Evolutionary conservation across 2,888 invertebrate genomes (phyloP).

Genomic region (Idaea aversata): DNA sequence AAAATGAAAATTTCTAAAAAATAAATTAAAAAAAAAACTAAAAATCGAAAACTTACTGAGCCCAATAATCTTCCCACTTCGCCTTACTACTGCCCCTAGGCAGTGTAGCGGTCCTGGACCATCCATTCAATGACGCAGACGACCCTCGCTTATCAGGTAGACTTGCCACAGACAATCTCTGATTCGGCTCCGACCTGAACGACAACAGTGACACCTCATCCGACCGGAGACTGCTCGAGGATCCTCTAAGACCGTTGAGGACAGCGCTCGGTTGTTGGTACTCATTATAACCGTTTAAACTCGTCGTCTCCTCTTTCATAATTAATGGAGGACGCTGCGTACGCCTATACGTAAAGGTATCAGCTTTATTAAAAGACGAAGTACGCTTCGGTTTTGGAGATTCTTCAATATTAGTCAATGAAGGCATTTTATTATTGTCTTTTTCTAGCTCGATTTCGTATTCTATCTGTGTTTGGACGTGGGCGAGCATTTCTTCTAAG

Average conservation of each 20-base stretch:
- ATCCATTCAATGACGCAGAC: constrained; percentile 52
- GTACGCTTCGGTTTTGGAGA: constrained; percentile 62
- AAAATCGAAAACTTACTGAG: constrained; percentile 56
- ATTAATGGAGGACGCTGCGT: constrained; percentile 48
- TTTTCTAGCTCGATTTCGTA: constrained; percentile 69
- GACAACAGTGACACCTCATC: constrained; percentile 66
- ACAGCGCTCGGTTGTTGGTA: constrained; percentile 42
- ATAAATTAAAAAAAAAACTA: no score
- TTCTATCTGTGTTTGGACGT: constrained; percentile 71
- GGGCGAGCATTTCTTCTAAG: constrained; percentile 73
- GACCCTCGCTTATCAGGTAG: constrained; percentile 60
- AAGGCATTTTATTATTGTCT: constrained; percentile 58
- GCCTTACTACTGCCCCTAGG: constrained; percentile 66
- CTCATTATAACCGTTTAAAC: constrained; percentile 47
- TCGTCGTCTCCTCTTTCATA: constrained; percentile 34
- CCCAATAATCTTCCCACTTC: constrained; percentile 77
- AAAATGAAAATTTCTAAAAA: no score
- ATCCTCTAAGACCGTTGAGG: constrained; percentile 48
- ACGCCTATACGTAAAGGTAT: constrained; percentile 51
- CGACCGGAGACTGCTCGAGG: constrained; percentile 57
- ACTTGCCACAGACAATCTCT: constrained; percentile 58
- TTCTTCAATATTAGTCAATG: constrained; percentile 59
- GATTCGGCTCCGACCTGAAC: constrained; percentile 63
- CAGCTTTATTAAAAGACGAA: constrained; percentile 51
- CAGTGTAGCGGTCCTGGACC: constrained; percentile 60